Evolutionary conservation across 1,140 invertebrate genomes (phyloP).

Genomic region (Habropoda laboriosa): DNA sequence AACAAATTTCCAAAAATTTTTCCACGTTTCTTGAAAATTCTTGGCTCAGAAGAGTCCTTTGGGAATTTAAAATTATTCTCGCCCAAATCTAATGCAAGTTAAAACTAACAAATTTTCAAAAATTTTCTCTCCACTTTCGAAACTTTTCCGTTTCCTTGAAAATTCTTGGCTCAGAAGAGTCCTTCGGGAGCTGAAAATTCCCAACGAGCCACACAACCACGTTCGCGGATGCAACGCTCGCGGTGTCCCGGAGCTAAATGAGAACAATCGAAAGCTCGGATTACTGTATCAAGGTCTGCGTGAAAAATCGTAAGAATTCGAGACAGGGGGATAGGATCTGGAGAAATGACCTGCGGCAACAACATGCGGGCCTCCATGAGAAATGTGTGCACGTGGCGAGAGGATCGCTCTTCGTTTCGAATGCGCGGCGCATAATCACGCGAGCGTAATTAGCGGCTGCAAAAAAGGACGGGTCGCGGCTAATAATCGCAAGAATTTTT

Average conservation of each 20-base stretch:
- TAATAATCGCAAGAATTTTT: slow-evolving; percentile 10
- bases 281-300: background rate
- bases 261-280: background rate
- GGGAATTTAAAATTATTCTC: background rate
- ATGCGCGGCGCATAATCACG: slow-evolving; percentile 28
- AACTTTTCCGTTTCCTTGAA: background rate
- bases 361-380: slow-evolving; percentile 1
- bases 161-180: slow-evolving; percentile 3
- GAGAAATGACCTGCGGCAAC: slow-evolving; percentile 2
- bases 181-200: background rate
- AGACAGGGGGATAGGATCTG: slow-evolving; percentile 12
- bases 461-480: background rate
- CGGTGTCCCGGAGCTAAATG: background rate
- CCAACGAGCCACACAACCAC: background rate
- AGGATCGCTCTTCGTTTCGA: slow-evolving; percentile 16
- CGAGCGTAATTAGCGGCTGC: slow-evolving; percentile 45
- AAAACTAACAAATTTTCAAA: no score
- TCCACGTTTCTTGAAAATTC: background rate
- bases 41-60: background rate
- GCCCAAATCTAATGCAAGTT: background rate
- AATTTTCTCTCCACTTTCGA: background rate
- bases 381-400: slow-evolving; percentile 41
- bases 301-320: slow-evolving; percentile 12
- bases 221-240: background rate
- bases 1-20: background rate